Base-by-base conservation (phyloP, 2,888 invertebrate species). In the Trichogramma evanescens region DNA sequence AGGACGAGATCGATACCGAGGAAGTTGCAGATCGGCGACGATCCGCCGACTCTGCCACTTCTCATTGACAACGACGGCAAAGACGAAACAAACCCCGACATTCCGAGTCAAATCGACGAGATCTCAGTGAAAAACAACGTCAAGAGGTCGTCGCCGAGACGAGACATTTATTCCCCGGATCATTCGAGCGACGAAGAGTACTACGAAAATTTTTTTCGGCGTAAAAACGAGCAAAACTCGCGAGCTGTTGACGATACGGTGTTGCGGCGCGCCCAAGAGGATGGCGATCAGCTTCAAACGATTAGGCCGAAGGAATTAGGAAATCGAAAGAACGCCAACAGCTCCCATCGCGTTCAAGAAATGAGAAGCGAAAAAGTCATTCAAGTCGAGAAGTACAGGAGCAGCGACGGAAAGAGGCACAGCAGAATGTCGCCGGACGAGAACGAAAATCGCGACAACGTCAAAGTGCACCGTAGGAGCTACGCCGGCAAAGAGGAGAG, bases 351-450 rank as follows among this genome's bases (percentile, higher is more conserved):
- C 3, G 26, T 26, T 26, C 26, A 26, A 26, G 26, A 26, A 26
- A 26, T 26, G 26, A 59, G 59, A 65, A 6, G 26, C 26, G 26
- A 26, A 26, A 69, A 64, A 26, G 58, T 60, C 10, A 66, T 58
- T 52, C 65, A 69, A 2, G 58, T 64, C 39, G 63, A 59, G 6
- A 66, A 63, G 41, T 67, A 67, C 8, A 65, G 64, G 39, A 64
- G 61, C 3, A 67, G 42, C 62, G 68, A 6, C 68, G 66, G 44
- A 72, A 65, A n/a, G 65, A 68, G 57, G 61, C 62, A 0, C 68
- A 66, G 26, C 59, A 69, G 69, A 4, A 66, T 61, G 4, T 66
- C 68, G 7, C 67, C 71, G n/a, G 71, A 72, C 66, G 74, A 74
- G 38, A 63, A 72, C 13, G 67, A 64, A 0, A 56, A 66, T 2